A percentile compares a stretch with the other conserved stretches of the same genome.
Evolutionary conservation across 2,888 invertebrate species (phyloP).

Genomic region (Archaeoteleia sp.): DNA sequence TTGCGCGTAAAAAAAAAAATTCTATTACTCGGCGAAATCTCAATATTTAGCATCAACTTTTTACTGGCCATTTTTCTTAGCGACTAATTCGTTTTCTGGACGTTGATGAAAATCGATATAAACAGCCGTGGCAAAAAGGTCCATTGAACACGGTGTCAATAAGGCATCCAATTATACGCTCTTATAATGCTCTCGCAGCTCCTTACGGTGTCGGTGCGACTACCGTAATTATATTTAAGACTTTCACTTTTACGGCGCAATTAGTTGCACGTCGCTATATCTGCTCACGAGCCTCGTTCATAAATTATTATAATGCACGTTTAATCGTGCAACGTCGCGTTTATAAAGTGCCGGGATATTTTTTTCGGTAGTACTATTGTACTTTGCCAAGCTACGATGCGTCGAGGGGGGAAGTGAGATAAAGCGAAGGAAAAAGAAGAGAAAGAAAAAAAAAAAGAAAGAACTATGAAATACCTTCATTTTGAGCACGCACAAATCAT

Average conservation of each 20-base stretch:
- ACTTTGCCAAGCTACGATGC: no score
- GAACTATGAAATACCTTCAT: not conserved
- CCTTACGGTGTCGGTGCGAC: conserved; percentile 40
- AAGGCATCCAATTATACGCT: conserved; percentile 44
- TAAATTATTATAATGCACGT: conserved; percentile 48
- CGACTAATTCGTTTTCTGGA: conserved; percentile 22
- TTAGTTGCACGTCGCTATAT: conserved; percentile 50
- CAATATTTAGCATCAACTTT: not conserved
- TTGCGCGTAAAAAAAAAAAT: no score
- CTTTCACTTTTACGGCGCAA: conserved; percentile 56
- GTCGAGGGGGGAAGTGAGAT: not conserved
- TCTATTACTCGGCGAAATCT: no score
- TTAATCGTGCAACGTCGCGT: conserved; percentile 29
- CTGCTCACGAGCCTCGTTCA: conserved; percentile 37
- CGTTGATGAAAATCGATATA: conserved; percentile 39
- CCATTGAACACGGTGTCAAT: conserved; percentile 40
- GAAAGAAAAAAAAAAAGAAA: not conserved
- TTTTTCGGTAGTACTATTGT: no score
- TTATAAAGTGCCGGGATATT: conserved; percentile 17
- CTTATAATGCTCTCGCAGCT: conserved; percentile 33
- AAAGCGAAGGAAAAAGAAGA: not conserved
- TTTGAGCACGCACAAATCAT: no score
- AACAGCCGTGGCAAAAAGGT: conserved; percentile 22
- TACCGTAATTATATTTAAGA: conserved; percentile 53
- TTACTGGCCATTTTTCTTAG: conserved; percentile 14